Evolutionary conservation across 2,888 invertebrate genomes (phyloP).

Genomic region (Serrognathus titanus): DNA sequence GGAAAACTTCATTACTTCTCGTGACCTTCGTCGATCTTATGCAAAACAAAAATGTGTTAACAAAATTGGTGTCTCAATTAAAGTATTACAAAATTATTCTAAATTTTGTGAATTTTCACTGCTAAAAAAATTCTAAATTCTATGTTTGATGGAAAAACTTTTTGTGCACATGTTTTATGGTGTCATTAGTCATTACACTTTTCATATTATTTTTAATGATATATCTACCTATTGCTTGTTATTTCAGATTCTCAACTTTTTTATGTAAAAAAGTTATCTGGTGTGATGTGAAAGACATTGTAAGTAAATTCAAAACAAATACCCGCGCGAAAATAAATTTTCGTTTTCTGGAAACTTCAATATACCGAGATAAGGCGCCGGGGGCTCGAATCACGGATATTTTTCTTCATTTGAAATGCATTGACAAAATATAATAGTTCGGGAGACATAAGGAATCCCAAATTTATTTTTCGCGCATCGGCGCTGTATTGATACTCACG

Average conservation of each 20-base stretch:
- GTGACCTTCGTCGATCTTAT: not conserved
- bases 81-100: no score
- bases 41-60: not conserved
- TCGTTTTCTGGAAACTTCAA: slow-evolving; percentile 11
- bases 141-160: no score
- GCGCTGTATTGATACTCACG: slow-evolving; percentile 21
- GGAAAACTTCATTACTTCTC: no score
- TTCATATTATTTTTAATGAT: not conserved
- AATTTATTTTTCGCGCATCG: slow-evolving; percentile 32
- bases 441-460: slow-evolving; percentile 29
- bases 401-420: slow-evolving; percentile 36
- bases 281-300: no score
- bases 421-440: slow-evolving; percentile 33
- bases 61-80: no score
- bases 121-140: no score
- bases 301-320: no score
- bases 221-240: not conserved
- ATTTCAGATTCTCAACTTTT: no score
- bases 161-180: no score
- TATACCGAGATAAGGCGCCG: slow-evolving; percentile 8
- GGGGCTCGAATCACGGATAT: slow-evolving; percentile 16
- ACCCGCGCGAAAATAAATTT: slow-evolving; percentile 8
- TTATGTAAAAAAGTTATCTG: no score
- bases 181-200: no score
- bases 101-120: no score